A percentile compares a stretch with the other conserved stretches of the same genome.
These are phyloP conservation scores for Pogonomyrmex barbatus DNA, from an alignment of 1,140 invertebrate species.

Conservation along the genomic window DNA sequence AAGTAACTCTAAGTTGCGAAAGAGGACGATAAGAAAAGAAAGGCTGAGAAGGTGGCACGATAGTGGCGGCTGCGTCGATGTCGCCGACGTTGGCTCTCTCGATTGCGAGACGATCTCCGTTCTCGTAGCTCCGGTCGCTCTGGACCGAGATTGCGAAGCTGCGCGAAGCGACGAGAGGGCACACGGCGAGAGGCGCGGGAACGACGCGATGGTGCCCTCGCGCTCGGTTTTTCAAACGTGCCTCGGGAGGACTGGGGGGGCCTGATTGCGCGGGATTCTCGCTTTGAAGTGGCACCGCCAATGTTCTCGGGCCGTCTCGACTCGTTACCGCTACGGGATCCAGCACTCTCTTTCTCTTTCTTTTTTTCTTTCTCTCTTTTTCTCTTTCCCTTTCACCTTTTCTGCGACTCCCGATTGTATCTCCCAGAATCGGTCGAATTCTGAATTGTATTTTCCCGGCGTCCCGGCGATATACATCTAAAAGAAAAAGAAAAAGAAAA, in stretches of 20 bases:
- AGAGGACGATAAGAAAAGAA: neutral
- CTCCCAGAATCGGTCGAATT: conserved; percentile 11
- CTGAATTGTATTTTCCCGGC: conserved; percentile 9
- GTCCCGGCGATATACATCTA: neutral
- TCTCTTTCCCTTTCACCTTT: conserved; percentile 56
- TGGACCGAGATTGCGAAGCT: conserved; percentile 54
- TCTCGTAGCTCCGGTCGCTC: conserved; percentile 21
- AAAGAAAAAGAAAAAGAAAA: no score
- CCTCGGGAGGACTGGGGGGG: conserved; percentile 73
- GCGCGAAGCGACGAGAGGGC: conserved; percentile 34
- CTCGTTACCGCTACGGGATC: conserved; percentile 83
- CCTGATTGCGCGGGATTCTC: conserved; percentile 85
- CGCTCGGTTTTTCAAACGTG: conserved; percentile 81
- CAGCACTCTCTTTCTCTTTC: conserved; percentile 68
- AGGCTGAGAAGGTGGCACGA: neutral
- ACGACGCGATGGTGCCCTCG: conserved; percentile 55
- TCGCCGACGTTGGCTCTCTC: conserved; percentile 32
- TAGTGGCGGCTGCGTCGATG: conserved; percentile 12
- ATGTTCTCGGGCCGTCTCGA: conserved; percentile 83
- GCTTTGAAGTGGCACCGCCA: conserved; percentile 85
- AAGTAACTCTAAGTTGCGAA: neutral
- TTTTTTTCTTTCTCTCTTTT: neutral
- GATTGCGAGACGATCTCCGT: conserved; percentile 33
- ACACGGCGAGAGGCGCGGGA: conserved; percentile 38
- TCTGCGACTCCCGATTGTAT: conserved; percentile 39